Evolutionary conservation across 2,797 vertebrate species (phyloP), one percentile per base, ranked within the genome.

Genomic region (Psittacula echo): DNA sequence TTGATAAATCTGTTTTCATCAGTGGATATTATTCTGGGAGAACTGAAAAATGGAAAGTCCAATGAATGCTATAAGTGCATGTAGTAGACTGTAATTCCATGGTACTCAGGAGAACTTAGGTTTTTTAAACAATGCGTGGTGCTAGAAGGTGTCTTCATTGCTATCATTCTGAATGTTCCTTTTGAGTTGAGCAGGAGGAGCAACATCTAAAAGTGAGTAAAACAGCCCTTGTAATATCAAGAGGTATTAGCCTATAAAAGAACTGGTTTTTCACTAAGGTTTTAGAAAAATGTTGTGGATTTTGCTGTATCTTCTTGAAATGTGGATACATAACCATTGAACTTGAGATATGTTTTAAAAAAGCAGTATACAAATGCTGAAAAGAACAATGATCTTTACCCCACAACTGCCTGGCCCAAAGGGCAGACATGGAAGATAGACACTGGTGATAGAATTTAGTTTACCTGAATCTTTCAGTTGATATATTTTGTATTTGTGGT

Each of bases 201-300:
- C 81, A 92, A 64, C 75, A 89, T 74, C 53, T 60, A 71, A 90
- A 92, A 95, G 61, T 85, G 84, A 94, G 58, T 82, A 87, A 76
- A 95, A 67, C 17, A 73, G 26, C 41, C 30, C n/a, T 82, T 94
- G n/a, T 68, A 73, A 54, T 75, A 61, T 54, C n/a, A 47, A 54
- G 30, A 86, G 18, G 16, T 51, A 60, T 13, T 68, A 79, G 30
- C n/a, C 27, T 68, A 11, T 50, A 86, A 47, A 84, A 85, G 15
- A 92, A 53, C 11, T 85, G 64, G 11, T 50, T 10, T 81, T 95
- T 82, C 74, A 2, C 13, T 68, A 24, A 85, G 53, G 29, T 15
- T 71, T 83, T 83, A 67, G 65, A 71, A 92, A 85, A n/a, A 41
- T 85, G 34, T 47, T 81, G 8, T 5, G 17, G 39, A 30, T 75